Evolutionary conservation across 1,140 invertebrate species (phyloP).

Genomic region (Drosophila asahinai): DNA sequence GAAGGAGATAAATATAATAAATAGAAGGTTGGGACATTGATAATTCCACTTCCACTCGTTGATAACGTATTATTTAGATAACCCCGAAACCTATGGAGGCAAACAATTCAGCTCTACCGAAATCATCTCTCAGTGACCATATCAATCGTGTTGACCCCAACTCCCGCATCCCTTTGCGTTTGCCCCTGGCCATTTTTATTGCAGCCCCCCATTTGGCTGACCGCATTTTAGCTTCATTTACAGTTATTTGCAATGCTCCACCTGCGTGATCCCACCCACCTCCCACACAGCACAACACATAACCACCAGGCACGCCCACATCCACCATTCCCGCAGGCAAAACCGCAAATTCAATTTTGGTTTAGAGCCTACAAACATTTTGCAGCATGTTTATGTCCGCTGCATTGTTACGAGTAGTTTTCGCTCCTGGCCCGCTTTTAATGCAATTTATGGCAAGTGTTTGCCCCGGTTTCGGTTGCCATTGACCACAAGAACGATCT

Average conservation of each 20-base stretch:
- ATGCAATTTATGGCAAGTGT: conserved; percentile 80
- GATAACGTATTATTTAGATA: not conserved
- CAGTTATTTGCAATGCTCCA: conserved; percentile 66
- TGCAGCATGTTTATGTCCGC: conserved; percentile 60
- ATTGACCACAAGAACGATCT: conserved; percentile 67
- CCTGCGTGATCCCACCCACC: conserved; percentile 11
- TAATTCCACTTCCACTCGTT: no score
- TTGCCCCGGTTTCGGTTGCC: conserved; percentile 60
- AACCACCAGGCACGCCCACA: conserved; percentile 26
- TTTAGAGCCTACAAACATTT: conserved; percentile 70
- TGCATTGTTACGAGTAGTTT: conserved; percentile 34
- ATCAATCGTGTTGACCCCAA: conserved; percentile 25
- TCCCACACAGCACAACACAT: not conserved
- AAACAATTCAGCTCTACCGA: not conserved
- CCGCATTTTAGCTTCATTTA: conserved; percentile 79
- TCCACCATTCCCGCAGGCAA: conserved; percentile 17
- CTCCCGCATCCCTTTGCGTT: not conserved
- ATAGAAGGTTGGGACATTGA: no score
- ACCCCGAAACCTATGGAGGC: not conserved
- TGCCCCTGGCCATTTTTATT: conserved; percentile 30
- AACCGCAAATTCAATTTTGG: conserved; percentile 82
- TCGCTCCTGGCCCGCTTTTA: conserved; percentile 38
- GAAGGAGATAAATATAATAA: no score
- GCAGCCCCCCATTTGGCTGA: conserved; percentile 50
- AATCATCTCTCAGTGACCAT: not conserved